phyloP scores from a whole-genome alignment of 1,140 invertebrate genomes.

The Aphidius gifuensis region DNA sequence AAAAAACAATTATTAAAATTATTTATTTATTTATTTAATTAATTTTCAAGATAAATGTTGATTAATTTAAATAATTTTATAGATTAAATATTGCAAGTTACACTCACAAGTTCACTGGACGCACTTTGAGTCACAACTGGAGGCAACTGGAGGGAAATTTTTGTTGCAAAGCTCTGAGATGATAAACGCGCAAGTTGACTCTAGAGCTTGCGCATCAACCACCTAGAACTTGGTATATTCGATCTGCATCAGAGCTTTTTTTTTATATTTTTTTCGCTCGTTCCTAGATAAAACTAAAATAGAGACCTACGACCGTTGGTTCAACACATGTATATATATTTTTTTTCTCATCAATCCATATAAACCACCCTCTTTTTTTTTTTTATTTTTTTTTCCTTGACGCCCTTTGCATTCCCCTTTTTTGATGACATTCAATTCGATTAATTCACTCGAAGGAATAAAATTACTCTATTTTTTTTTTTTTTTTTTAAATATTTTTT shows the following conservation, averaged over 20 bases:
- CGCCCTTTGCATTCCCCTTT: not conserved
- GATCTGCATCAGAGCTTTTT: conserved; percentile 22
- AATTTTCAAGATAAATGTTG: no score
- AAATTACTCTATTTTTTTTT: not conserved
- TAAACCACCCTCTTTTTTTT: not conserved
- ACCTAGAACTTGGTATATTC: conserved; percentile 19
- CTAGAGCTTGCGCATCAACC: conserved; percentile 17
- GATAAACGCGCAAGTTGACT: conserved; percentile 21
- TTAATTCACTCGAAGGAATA: no score
- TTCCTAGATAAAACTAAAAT: not conserved
- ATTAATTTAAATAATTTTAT: no score
- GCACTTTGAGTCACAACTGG: conserved; percentile 8
- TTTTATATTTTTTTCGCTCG: not conserved
- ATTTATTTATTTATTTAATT: no score
- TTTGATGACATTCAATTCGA: no score
- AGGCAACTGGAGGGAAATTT: conserved; percentile 2
- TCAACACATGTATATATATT: no score
- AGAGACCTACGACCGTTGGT: no score
- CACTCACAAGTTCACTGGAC: conserved; percentile 4
- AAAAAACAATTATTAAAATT: no score
- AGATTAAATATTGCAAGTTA: not conserved
- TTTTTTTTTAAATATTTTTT: not conserved
- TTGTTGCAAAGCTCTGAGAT: not conserved
- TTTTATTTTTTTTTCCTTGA: not conserved
- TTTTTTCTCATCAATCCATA: not conserved